phyloP scores from a whole-genome alignment of 2,888 invertebrate species.

The Prostheceraeus crozeri region DNA sequence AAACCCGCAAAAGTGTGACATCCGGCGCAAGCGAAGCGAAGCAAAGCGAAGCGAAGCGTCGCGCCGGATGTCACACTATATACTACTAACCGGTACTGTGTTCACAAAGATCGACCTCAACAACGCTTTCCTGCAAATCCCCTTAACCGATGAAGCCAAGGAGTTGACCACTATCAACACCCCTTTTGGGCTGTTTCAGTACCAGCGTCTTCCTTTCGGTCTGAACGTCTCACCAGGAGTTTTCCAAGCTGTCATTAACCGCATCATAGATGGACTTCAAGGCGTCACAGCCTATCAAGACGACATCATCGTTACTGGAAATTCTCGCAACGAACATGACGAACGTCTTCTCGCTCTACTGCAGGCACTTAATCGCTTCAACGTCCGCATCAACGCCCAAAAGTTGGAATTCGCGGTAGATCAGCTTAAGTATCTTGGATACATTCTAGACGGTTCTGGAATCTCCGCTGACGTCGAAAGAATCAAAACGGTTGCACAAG shows the following conservation, averaged over 20 bases:
- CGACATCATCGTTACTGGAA: conserved; percentile 12
- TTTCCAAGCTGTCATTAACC: background rate
- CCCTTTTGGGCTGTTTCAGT: conserved; percentile 2
- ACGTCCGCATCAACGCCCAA: conserved; percentile 11
- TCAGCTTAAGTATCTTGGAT: background rate
- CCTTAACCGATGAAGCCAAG: background rate
- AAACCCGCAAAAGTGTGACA: no score
- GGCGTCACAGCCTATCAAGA: conserved; percentile 8
- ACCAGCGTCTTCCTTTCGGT: conserved; percentile 6
- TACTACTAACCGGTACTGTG: no score
- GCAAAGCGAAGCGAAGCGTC: no score
- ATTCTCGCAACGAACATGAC: background rate
- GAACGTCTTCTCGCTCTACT: background rate
- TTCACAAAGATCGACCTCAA: conserved; percentile 14
- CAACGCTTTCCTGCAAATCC: conserved; percentile 5
- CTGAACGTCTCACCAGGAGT: background rate
- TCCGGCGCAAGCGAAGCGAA: no score
- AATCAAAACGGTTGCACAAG: background rate
- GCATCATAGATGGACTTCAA: background rate
- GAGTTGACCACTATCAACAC: conserved; percentile 3
- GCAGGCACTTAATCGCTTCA: background rate
- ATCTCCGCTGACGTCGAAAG: conserved; percentile 9
- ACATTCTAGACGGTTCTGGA: background rate
- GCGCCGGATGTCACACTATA: no score
- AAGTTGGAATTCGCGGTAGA: background rate